phyloP scores from a whole-genome alignment of 2,113 vertebrate species.

The Polyodon spathula region DNA sequence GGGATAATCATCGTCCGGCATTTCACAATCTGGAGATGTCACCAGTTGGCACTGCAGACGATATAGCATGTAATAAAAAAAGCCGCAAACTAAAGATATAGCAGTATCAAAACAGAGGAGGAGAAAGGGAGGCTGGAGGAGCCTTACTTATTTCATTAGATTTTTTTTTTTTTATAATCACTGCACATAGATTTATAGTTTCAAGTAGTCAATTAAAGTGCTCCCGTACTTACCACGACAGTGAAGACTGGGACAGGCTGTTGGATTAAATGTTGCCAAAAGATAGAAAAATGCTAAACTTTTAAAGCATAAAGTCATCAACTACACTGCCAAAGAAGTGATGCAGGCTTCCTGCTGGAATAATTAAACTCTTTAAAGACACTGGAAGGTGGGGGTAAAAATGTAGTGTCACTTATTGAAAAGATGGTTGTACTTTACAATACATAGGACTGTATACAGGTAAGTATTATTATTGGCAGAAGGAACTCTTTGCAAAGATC shows the following conservation, averaged over 20 bases:
- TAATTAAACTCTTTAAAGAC: constrained; percentile 22
- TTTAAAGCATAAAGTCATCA: constrained; percentile 28
- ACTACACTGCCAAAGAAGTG: constrained; percentile 30
- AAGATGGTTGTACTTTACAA: neutral
- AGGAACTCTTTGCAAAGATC: neutral
- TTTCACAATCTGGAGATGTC: too few relatives aligned
- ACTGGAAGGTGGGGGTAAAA: neutral
- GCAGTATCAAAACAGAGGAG: neutral
- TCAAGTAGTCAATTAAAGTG: constrained; percentile 24
- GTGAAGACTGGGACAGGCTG: constrained; percentile 21
- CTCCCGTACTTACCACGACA: constrained; percentile 18
- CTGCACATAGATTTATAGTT: constrained; percentile 5
- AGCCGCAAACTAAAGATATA: constrained; percentile 17
- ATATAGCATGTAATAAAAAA: constrained; percentile 22
- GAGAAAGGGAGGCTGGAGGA: neutral
- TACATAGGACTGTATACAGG: neutral
- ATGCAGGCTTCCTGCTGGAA: constrained; percentile 15
- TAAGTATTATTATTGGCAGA: neutral
- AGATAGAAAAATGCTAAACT: constrained; percentile 21
- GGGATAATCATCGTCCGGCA: too few relatives aligned
- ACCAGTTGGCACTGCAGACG: too few relatives aligned
- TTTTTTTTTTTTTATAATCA: constrained; percentile 3
- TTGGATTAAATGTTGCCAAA: constrained; percentile 23
- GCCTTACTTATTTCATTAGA: neutral
- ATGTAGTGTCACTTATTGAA: neutral